A percentile compares a stretch with the other conserved stretches of the same genome.
Evolutionary conservation across 2,113 vertebrate species (phyloP).

Genomic region (Trachemys scripta): DNA sequence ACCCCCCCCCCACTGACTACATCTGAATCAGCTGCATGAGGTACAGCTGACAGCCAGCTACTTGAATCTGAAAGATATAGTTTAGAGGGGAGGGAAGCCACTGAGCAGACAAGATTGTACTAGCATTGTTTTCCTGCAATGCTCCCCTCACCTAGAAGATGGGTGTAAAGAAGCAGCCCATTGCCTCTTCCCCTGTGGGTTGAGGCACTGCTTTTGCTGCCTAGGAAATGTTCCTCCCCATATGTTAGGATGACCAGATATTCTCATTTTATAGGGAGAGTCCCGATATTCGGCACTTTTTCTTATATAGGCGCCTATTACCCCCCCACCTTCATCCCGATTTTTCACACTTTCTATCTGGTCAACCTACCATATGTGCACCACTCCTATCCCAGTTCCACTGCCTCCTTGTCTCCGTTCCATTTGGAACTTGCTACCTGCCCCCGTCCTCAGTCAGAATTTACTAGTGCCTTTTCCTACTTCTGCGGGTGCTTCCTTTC

Average conservation of each 20-base stretch:
- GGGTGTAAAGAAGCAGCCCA: neutral
- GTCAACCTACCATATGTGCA: neutral
- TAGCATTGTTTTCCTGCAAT: neutral
- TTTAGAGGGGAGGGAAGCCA: neutral
- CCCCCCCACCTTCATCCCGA: too few species aligned
- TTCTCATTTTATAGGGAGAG: too few species aligned
- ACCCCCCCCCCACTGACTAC: neutral
- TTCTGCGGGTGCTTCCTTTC: neutral
- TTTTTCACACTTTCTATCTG: too few species aligned
- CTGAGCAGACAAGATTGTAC: neutral
- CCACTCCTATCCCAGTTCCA: neutral
- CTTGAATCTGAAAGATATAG: neutral
- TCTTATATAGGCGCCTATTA: too few species aligned
- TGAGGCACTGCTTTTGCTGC: neutral
- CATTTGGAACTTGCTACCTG: neutral
- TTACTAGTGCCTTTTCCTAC: neutral
- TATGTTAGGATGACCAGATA: too few species aligned
- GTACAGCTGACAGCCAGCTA: neutral
- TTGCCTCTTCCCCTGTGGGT: accelerated
- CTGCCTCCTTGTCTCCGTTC: neutral
- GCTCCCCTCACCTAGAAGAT: neutral
- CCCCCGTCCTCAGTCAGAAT: neutral
- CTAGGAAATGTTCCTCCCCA: neutral
- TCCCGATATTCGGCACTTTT: too few species aligned
- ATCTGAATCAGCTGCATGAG: neutral